Evolutionary conservation across 2,888 invertebrate species (phyloP).

Genomic region (Rhagophthalmus giganteus): DNA sequence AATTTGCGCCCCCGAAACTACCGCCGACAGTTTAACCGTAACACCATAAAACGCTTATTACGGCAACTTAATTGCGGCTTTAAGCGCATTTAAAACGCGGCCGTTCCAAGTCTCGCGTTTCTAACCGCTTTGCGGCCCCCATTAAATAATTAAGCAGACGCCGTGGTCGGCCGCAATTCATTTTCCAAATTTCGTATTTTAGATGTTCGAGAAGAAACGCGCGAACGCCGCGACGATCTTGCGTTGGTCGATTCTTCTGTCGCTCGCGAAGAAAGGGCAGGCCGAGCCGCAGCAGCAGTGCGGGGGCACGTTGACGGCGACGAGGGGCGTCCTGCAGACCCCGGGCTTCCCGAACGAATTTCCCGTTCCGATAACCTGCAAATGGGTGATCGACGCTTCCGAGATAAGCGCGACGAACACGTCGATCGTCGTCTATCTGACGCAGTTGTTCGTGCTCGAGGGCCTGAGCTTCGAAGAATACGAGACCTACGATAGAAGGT

Average conservation of each 20-base stretch:
- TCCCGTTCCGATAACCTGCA: constrained; percentile 76
- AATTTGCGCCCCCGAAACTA: no score
- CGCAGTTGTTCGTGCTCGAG: constrained; percentile 82
- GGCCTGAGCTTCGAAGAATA: constrained; percentile 78
- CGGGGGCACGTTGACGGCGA: constrained; percentile 67
- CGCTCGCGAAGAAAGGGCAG: neutral
- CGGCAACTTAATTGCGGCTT: no score
- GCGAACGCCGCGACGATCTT: no score
- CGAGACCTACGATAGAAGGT: constrained; percentile 65
- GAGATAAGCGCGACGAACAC: constrained; percentile 58
- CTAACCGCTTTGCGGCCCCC: no score
- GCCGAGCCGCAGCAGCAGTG: constrained; percentile 57
- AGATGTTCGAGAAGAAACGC: no score
- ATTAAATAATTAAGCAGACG: no score
- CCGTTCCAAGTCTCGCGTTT: no score
- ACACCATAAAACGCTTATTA: no score
- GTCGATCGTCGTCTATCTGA: constrained; percentile 83
- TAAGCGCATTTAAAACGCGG: no score
- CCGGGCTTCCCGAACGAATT: constrained; percentile 84
- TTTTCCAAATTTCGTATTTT: neutral
- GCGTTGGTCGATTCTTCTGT: neutral
- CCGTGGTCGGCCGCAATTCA: neutral
- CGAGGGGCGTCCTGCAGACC: constrained; percentile 75
- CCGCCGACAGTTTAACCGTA: no score
- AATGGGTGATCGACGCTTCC: constrained; percentile 84